Evolutionary conservation across 2,888 invertebrate genomes (phyloP), one percentile per base, ranked within the genome.

Genomic region (Linyphia triangularis): DNA sequence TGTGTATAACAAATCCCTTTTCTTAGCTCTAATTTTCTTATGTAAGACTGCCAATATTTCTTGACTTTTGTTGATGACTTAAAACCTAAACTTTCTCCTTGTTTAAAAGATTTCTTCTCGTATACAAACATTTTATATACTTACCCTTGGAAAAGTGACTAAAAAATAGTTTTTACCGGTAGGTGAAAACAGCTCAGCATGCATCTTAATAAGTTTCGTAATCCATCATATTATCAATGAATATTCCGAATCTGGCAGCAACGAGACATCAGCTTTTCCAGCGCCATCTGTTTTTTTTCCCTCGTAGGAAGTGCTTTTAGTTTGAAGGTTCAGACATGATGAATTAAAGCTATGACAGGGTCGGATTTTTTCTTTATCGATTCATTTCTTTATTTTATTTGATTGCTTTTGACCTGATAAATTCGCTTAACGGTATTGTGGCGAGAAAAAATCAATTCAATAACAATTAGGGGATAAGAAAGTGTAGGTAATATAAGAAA

Each of bases 221-320:
- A 85, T 85, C 85, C 85, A 78, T 85, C 85, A 85, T 85, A 78
- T 85, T 85, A 63, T 40, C 33, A 78, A 85, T 85, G 75, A 78
- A 85, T 85, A 78, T 61, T 70, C 40, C 13, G 30, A 37, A 85
- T 75, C 85, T 85, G 77, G 67, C 85, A 77, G 61, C 75, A 40
- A 75, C 30, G 37, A 59, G 57, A 40, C 37, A 67, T 43, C 59
- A 59, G 57, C 77, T 67, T 77, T 77, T 69, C 51, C 69, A 67
- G 75, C 67, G 85, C 85, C 77, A 67, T 85, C 77, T 77, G n/a
- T n/a, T n/a, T n/a, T 73, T 51, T 63, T 63, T 43, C 69, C 69
- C 61, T 77, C 59, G 51, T 51, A 51, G 69, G 67, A 67, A 69
- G 37, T 40, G 67, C 37, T 85, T 85, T 69, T 70, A 77, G 75